These are phyloP conservation scores for Podargus strigoides DNA, from an alignment of 2,797 vertebrate species.

Conservation along the genomic window DNA sequence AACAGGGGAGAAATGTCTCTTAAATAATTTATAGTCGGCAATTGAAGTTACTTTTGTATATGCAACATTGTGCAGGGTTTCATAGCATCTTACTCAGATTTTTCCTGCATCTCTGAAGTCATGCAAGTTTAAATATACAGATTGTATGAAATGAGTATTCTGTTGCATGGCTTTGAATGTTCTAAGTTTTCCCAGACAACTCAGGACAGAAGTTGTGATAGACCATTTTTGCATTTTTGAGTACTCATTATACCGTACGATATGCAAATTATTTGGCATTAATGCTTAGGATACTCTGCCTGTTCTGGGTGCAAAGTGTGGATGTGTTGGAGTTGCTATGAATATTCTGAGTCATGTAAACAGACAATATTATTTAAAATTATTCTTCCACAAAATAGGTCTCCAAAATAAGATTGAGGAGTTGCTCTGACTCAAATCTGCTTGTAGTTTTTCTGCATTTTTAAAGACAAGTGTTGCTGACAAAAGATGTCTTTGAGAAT, in stretches of 20 bases:
- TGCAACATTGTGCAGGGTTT: background rate
- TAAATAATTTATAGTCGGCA: background rate
- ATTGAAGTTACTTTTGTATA: background rate
- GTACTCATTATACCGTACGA: background rate
- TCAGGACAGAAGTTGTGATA: background rate
- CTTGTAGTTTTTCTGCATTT: background rate
- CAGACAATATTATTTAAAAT: background rate
- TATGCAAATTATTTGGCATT: background rate
- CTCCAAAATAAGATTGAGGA: background rate
- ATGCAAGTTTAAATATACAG: background rate
- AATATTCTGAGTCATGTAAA: background rate
- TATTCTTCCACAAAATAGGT: background rate
- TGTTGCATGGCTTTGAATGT: background rate
- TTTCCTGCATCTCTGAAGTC: background rate
- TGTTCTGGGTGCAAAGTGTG: background rate
- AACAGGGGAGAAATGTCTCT: background rate
- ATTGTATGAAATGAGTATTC: background rate
- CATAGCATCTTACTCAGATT: background rate
- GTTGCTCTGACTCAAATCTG: background rate
- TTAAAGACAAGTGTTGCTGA: background rate
- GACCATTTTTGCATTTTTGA: background rate
- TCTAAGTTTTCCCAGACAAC: background rate
- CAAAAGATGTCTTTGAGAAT: background rate
- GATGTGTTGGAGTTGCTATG: background rate
- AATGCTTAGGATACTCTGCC: background rate